A percentile compares a stretch with the other conserved stretches of the same genome.
phyloP scores from a whole-genome alignment of 2,888 invertebrate genomes.

The Gonocerus acuteangulatus region DNA sequence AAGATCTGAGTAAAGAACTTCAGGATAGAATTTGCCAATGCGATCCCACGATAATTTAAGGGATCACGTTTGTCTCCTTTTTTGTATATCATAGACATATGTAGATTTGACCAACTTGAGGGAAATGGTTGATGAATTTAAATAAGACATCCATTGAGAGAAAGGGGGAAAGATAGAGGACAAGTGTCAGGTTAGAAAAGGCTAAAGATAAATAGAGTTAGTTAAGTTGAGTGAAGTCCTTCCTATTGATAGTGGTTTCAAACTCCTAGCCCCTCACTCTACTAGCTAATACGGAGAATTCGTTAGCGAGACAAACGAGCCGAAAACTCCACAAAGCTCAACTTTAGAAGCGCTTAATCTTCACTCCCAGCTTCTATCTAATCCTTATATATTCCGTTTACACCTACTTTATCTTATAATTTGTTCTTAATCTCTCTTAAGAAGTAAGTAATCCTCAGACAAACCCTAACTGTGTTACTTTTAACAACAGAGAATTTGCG shows the following conservation, averaged over 20 bases:
- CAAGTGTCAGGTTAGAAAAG: slow-evolving; percentile 9
- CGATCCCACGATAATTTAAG: too few relatives aligned
- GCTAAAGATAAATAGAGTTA: slow-evolving; percentile 9
- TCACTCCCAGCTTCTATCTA: neutral
- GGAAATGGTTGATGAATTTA: too few relatives aligned
- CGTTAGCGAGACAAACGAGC: slow-evolving; percentile 21
- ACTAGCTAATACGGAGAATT: slow-evolving; percentile 9
- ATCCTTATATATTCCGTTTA: slow-evolving; percentile 14
- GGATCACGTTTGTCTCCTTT: too few relatives aligned
- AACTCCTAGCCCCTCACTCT: neutral
- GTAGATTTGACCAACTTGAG: too few relatives aligned
- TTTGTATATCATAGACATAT: too few relatives aligned
- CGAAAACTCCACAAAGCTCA: slow-evolving; percentile 20
- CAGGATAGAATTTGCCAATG: too few relatives aligned
- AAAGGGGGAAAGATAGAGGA: neutral
- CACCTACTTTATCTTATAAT: too few relatives aligned
- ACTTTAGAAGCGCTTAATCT: slow-evolving; percentile 18
- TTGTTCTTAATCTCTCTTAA: too few relatives aligned
- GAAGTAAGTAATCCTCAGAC: too few relatives aligned
- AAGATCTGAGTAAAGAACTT: too few relatives aligned
- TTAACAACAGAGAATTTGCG: too few relatives aligned
- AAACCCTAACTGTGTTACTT: too few relatives aligned
- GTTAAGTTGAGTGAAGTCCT: slow-evolving; percentile 9
- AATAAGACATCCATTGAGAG: neutral
- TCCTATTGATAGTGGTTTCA: slow-evolving; percentile 10